Evolutionary conservation across 2,797 vertebrate genomes (phyloP).

Genomic region (Falco cherrug): DNA sequence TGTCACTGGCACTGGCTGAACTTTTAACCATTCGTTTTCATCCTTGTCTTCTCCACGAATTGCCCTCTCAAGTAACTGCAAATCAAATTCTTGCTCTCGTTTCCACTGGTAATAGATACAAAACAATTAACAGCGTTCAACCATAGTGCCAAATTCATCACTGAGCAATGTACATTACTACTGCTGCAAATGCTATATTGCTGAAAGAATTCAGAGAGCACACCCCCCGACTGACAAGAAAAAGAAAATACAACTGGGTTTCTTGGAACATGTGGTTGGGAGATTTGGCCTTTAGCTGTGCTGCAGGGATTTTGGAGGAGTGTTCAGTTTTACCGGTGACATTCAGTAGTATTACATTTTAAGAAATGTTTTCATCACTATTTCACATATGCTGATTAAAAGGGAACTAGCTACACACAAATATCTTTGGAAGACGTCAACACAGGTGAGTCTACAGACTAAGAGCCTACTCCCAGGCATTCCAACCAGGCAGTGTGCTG

Average conservation of each 20-base stretch:
- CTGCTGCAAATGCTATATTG: background rate
- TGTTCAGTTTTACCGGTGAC: background rate
- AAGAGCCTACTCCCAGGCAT: background rate
- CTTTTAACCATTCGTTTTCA: conserved; percentile 91
- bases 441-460: background rate
- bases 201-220: background rate
- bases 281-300: background rate
- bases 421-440: background rate
- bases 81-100: conserved; percentile 98
- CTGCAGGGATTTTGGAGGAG: background rate
- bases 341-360: background rate
- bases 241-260: background rate
- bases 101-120: conserved; percentile 90
- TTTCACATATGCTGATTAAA: background rate
- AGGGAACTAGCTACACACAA: background rate
- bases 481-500: background rate
- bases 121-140: conserved; percentile 69
- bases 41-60: conserved; percentile 88
- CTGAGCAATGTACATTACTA: background rate
- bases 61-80: conserved; percentile 94
- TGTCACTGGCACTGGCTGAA: conserved; percentile 77
- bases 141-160: background rate
- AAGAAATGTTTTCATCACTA: background rate
- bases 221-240: background rate
- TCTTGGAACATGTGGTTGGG: background rate